These are phyloP conservation scores for Dreissena polymorpha DNA, from an alignment of 1,140 invertebrate genomes.

Conservation along the genomic window DNA sequence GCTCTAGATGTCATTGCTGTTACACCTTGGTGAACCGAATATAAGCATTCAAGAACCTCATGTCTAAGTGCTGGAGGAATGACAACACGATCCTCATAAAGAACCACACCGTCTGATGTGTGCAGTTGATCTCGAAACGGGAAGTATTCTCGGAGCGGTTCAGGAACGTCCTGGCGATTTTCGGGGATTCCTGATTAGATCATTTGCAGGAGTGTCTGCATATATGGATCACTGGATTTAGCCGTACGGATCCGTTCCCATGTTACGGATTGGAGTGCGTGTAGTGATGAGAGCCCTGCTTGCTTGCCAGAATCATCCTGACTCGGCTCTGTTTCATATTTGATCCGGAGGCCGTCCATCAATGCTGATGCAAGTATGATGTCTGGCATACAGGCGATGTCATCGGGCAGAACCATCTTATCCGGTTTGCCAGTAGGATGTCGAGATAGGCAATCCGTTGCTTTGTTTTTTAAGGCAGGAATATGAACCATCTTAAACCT, in stretches of 20 bases:
- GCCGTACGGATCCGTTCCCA: slow-evolving; percentile 35
- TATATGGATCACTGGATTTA: slow-evolving; percentile 51
- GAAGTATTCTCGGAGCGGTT: slow-evolving; percentile 48
- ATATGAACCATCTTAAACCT: slow-evolving; percentile 56
- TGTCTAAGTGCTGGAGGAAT: slow-evolving; percentile 37
- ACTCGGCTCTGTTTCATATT: no score
- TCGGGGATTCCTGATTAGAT: slow-evolving; percentile 57
- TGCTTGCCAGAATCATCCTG: background rate
- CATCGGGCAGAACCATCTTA: background rate
- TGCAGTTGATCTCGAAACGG: slow-evolving; percentile 55
- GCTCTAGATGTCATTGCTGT: slow-evolving; percentile 55
- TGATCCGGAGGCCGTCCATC: no score
- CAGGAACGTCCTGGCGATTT: slow-evolving; percentile 30
- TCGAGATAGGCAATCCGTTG: slow-evolving; percentile 42
- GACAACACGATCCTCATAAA: slow-evolving; percentile 55
- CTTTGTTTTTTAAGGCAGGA: slow-evolving; percentile 44
- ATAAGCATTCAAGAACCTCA: slow-evolving; percentile 26
- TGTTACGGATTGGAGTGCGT: slow-evolving; percentile 19
- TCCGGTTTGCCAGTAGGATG: slow-evolving; percentile 45
- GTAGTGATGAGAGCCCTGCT: background rate
- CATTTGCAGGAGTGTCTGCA: slow-evolving; percentile 39
- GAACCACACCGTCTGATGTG: slow-evolving; percentile 41
- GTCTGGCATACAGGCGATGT: slow-evolving; percentile 25
- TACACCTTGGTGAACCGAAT: slow-evolving; percentile 59
- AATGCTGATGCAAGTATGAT: no score